Evolutionary conservation across 2,888 invertebrate species (phyloP).

Genomic region (Drosophila helvetica): DNA sequence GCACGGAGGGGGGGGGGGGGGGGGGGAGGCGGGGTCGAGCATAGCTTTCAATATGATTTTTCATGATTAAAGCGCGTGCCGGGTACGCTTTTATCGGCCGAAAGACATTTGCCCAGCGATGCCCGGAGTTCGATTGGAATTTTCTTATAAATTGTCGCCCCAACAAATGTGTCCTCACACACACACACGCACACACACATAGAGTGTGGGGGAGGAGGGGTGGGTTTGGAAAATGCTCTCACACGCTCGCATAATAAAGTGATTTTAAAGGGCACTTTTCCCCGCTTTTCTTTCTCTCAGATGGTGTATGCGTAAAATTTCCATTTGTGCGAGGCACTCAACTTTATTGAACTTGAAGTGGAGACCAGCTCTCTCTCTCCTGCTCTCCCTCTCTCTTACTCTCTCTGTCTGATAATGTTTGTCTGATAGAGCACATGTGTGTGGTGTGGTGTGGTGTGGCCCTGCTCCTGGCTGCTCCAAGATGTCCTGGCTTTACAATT

Average conservation of each 20-base stretch:
- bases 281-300: conserved; percentile 43
- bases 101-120: conserved; percentile 50
- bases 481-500: conserved; percentile 56
- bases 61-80: conserved; percentile 74
- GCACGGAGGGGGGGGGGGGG: conserved; percentile 18
- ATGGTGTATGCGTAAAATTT: conserved; percentile 69
- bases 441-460: neutral
- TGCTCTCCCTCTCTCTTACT: neutral
- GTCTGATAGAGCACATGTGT: conserved; percentile 39
- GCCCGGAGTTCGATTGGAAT: conserved; percentile 59
- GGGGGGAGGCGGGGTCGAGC: conserved; percentile 45
- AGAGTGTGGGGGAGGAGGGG: conserved; percentile 1
- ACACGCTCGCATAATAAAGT: conserved; percentile 80
- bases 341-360: conserved; percentile 75
- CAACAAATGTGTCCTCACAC: conserved; percentile 75
- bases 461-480: conserved; percentile 1
- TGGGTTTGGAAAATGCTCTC: conserved; percentile 25
- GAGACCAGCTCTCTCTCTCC: conserved; percentile 7
- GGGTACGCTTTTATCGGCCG: conserved; percentile 60
- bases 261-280: conserved; percentile 73
- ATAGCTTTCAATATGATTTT: conserved; percentile 64
- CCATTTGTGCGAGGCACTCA: conserved; percentile 74
- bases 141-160: conserved; percentile 76
- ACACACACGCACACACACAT: conserved; percentile 62
- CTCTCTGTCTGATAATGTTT: conserved; percentile 45